A percentile compares a stretch with the other conserved stretches of the same genome.
phyloP scores from a whole-genome alignment of 2,888 invertebrate species.

The Pyrrhia umbra region DNA sequence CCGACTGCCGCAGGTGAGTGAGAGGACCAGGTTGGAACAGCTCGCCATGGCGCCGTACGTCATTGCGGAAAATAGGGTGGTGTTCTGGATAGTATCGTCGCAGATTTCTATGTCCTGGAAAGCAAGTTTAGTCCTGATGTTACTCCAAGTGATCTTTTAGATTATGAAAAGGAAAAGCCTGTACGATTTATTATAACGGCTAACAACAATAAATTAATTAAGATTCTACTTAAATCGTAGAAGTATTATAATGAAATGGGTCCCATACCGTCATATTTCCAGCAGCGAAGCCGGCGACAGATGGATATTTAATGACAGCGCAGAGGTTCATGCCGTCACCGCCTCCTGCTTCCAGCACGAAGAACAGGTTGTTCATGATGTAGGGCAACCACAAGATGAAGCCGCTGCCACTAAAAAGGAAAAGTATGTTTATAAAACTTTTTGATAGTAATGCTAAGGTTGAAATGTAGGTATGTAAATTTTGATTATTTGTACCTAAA shows the following conservation, averaged over 20 bases:
- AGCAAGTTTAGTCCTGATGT: neutral
- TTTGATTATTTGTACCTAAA: too few species aligned
- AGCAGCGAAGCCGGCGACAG: conserved; percentile 64
- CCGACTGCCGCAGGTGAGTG: conserved; percentile 81
- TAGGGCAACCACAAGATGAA: conserved; percentile 87
- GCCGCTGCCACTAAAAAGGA: conserved; percentile 81
- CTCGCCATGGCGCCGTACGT: conserved; percentile 84
- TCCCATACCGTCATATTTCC: conserved; percentile 65
- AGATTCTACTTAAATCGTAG: too few species aligned
- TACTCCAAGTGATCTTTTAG: neutral
- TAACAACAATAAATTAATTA: neutral
- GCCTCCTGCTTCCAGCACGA: conserved; percentile 79
- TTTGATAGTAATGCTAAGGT: too few species aligned
- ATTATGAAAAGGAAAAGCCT: too few species aligned
- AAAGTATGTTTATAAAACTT: neutral
- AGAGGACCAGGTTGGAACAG: conserved; percentile 80
- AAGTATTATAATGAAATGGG: too few species aligned
- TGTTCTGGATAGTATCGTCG: conserved; percentile 84
- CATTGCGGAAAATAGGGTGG: conserved; percentile 85
- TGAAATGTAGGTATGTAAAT: too few species aligned
- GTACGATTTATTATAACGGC: too few species aligned
- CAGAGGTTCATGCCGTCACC: conserved; percentile 85
- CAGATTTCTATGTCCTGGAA: conserved; percentile 77
- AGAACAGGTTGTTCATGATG: conserved; percentile 87
- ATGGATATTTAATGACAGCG: conserved; percentile 78